Evolutionary conservation across 2,888 invertebrate species (phyloP), one percentile per base, ranked within the genome.

Genomic region (Cataglyphis albicans): DNA sequence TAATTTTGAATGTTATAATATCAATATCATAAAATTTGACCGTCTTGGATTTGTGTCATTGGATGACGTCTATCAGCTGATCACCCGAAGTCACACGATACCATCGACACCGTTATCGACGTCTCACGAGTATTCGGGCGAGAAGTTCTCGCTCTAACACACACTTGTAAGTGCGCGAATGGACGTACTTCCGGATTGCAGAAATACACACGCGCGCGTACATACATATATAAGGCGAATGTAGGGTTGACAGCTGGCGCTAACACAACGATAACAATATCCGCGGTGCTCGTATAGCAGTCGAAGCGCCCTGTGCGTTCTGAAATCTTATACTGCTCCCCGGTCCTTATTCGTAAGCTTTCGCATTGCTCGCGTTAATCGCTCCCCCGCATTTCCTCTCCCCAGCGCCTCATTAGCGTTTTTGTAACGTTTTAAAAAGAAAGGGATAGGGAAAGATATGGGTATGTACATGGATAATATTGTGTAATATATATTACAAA

Each of bases 211-310:
- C 75, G 70, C 72, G 57, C 72, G 67, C 55, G 84, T 44, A 70
- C 63, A 82, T 25, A 76, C 44, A 29, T 12, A 48, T n/a, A 52
- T 52, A 81, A 83, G 84, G 81, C 55, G 82, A 88, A 88, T 86
- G 86, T 82, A 88, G 86, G 88, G 85, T 88, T 91, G 91, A 91
- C 91, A 92, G 91, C 92, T 92, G 91, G 90, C 75, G 87, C 21
- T 21, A 21, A 21, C 21, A n/a, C 86, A 86, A 84, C 89, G 91
- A 92, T 92, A 93, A 92, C 92, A 92, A 91, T 92, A 91, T 91
- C 89, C 91, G 90, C 86, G 91, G 90, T 91, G 90, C 90, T 92
- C 90, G 91, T 92, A 92, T 91, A 91, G 89, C 88, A 91, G 88
- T 89, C 88, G 87, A 86, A 73, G 63, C 81, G 64, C 67, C 32